Conservation (phyloP, 2,113 vertebrate genomes). For the Oreotrochilus melanogaster region DNA sequence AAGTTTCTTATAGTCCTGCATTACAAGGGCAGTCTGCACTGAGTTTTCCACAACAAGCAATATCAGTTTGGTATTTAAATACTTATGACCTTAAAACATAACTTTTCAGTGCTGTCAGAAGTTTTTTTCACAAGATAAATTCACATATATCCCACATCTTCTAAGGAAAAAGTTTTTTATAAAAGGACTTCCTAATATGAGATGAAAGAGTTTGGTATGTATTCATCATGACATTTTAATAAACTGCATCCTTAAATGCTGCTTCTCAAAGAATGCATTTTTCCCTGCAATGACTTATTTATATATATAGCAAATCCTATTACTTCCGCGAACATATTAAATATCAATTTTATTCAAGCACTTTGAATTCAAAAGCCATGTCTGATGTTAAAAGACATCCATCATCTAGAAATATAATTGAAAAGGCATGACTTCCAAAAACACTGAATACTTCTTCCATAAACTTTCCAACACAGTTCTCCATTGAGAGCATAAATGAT, state of each 20-base stretch:
- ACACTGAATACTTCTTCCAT: background rate
- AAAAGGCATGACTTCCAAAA: slow-evolving; percentile 1
- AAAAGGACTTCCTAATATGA: background rate
- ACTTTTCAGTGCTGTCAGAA: background rate
- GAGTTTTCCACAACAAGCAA: background rate
- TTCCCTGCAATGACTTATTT: background rate
- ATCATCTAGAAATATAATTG: background rate
- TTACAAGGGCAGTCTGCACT: background rate
- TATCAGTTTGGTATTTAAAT: background rate
- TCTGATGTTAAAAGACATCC: background rate
- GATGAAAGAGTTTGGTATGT: background rate
- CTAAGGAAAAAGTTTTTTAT: background rate
- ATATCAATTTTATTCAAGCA: background rate
- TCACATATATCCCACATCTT: background rate
- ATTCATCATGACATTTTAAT: background rate
- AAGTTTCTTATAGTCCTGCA: background rate
- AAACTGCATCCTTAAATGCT: background rate
- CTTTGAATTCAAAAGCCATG: background rate
- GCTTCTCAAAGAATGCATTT: background rate
- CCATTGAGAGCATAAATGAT: background rate
- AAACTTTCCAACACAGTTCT: background rate
- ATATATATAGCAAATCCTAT: background rate
- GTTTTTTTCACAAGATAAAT: background rate
- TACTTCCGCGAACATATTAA: background rate
- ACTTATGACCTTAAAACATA: background rate